Evolutionary conservation across 2,113 vertebrate species (phyloP).

Genomic region (Murina feae): DNA sequence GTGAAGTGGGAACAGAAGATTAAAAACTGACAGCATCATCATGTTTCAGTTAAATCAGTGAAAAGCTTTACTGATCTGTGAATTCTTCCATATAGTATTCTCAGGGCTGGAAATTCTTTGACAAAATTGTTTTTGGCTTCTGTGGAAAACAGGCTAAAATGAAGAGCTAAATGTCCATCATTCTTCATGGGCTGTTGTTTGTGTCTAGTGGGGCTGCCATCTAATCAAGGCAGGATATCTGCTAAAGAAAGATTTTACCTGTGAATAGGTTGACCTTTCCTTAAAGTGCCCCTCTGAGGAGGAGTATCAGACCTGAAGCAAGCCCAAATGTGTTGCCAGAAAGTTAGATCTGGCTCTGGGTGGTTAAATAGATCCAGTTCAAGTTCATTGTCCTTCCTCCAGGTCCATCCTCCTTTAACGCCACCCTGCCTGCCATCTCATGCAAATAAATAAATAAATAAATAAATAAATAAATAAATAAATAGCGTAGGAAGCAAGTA

Average conservation of each 20-base stretch:
- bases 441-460: background rate
- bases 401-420: conserved; percentile 14
- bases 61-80: conserved; percentile 16
- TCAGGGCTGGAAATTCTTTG: conserved; percentile 49
- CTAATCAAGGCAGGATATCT: conserved; percentile 34
- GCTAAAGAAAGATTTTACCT: conserved; percentile 55
- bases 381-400: background rate
- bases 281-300: conserved; percentile 27
- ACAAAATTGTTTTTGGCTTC: conserved; percentile 29
- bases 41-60: conserved; percentile 29
- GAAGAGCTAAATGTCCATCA: conserved; percentile 21
- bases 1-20: background rate
- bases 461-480: background rate
- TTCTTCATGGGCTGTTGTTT: conserved; percentile 28
- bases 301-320: conserved; percentile 30
- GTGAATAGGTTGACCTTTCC: conserved; percentile 44
- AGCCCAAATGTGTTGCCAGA: background rate
- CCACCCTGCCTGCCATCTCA: background rate
- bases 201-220: background rate
- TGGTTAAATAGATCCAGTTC: conserved; percentile 24
- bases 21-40: background rate
- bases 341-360: conserved; percentile 37
- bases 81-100: background rate
- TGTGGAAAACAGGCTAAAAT: conserved; percentile 34
- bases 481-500: background rate